phyloP scores from a whole-genome alignment of 2,113 vertebrate genomes.

The Ochotona curzoniae region DNA sequence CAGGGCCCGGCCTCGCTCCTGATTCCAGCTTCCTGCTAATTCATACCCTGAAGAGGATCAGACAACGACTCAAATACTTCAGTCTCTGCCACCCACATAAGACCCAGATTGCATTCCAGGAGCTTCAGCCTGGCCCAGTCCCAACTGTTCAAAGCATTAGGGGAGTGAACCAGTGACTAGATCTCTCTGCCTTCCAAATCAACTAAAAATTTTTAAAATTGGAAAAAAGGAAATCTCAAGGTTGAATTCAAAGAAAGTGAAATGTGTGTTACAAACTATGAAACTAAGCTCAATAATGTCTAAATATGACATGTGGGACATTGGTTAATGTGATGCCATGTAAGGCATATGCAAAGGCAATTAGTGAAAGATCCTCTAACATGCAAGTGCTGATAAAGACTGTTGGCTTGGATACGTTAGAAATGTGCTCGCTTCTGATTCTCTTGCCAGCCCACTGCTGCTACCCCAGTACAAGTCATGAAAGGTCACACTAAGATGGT shows the following conservation, averaged over 20 bases:
- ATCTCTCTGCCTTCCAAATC: too few species aligned
- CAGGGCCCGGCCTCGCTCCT: too few species aligned
- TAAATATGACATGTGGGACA: not conserved
- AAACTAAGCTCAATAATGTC: not conserved
- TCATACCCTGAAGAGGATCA: too few species aligned
- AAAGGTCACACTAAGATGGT: slow-evolving; percentile 43
- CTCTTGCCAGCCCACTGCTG: not conserved
- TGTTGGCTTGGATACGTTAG: slow-evolving; percentile 3
- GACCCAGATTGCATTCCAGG: too few species aligned
- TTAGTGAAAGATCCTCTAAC: slow-evolving; percentile 29
- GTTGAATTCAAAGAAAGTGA: not conserved
- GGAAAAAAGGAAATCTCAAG: slow-evolving; percentile 20
- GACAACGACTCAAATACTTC: too few species aligned
- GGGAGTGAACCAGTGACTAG: too few species aligned
- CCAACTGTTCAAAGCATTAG: too few species aligned
- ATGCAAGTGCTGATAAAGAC: not conserved
- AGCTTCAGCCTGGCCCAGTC: too few species aligned
- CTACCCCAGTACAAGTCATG: not conserved
- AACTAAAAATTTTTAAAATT: too few species aligned
- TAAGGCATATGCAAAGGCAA: not conserved
- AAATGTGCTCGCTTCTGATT: slow-evolving; percentile 10
- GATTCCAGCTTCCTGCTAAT: too few species aligned
- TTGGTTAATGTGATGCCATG: not conserved
- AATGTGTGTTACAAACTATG: not conserved
- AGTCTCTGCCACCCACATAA: too few species aligned